A percentile compares a stretch with the other conserved stretches of the same genome.
Evolutionary conservation across 1,140 invertebrate species (phyloP).

Genomic region (Scaptomyza graminum): DNA sequence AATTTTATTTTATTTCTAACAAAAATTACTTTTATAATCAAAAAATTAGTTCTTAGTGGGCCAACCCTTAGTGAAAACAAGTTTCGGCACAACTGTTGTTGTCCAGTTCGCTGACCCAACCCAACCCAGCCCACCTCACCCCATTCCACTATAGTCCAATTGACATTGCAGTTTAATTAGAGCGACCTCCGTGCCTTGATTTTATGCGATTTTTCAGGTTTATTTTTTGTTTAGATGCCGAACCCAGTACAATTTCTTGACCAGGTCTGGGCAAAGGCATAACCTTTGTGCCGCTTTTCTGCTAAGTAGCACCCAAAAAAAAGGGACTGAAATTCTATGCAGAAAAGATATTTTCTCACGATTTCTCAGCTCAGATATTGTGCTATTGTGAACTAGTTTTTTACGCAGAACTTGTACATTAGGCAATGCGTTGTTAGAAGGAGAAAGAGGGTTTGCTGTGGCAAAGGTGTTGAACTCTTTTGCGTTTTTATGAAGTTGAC

Average conservation of each 20-base stretch:
- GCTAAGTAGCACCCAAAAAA: slow-evolving; percentile 51
- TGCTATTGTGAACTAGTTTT: slow-evolving; percentile 61
- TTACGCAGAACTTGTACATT: slow-evolving; percentile 74
- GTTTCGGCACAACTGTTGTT: slow-evolving; percentile 44
- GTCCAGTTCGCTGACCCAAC: slow-evolving; percentile 50
- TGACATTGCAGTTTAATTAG: slow-evolving; percentile 80
- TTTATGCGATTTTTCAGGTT: slow-evolving; percentile 70
- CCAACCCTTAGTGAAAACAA: slow-evolving; percentile 31
- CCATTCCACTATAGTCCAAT: slow-evolving; percentile 38
- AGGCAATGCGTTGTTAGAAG: slow-evolving; percentile 32
- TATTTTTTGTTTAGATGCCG: slow-evolving; percentile 43
- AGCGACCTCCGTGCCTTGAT: slow-evolving; percentile 69
- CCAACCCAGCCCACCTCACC: not conserved
- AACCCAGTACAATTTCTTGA: slow-evolving; percentile 57
- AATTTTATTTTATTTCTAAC: slow-evolving; percentile 5
- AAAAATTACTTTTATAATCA: slow-evolving; percentile 30
- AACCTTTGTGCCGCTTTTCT: slow-evolving; percentile 73
- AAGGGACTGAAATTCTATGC: slow-evolving; percentile 44
- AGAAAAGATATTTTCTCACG: slow-evolving; percentile 74
- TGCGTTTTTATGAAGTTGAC: slow-evolving; percentile 56
- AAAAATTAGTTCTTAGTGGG: slow-evolving; percentile 10
- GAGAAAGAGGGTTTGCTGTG: not conserved
- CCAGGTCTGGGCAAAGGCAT: slow-evolving; percentile 58
- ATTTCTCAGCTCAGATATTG: slow-evolving; percentile 62
- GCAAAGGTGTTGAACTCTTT: slow-evolving; percentile 76